Evolutionary conservation across 1,140 invertebrate species (phyloP), one percentile per base, ranked within the genome.

Genomic region (Drosophila triauraria): DNA sequence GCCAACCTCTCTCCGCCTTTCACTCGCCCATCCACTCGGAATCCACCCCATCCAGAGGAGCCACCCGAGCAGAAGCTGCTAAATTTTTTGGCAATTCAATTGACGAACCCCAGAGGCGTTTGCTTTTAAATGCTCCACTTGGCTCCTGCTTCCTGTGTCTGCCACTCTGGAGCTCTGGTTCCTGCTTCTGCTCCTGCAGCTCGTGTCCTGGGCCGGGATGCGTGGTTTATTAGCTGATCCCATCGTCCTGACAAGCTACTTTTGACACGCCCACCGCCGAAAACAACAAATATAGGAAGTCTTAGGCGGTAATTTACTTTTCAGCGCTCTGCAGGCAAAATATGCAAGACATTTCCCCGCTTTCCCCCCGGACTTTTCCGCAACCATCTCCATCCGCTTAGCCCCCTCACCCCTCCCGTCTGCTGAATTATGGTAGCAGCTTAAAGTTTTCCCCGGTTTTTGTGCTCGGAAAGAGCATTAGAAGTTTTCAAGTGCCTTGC

Each of bases 71-170:
- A 90, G 85, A 80, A 88, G 83, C 84, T 88, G 84, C 83, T 87
- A 88, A 90, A 85, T 85, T 85, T 88, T 91, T 90, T 90, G 81
- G 81, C 85, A 90, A 90, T 90, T 90, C 85, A 90, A 90, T 90
- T 90, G 85, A 82, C 79, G 85, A 82, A 43, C 53, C 72, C 85
- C 82, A 59, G 47, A 75, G 81, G 84, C 84, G 75, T 90, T 88
- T 88, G 85, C 84, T 87, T 84, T 87, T 84, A 87, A 87, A 87
- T 84, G 84, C 74, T 82, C 67, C 84, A 87, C 83, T 87, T 87
- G 82, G 84, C 80, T 82, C 75, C 70, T 63, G 82, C 78, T 86
- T 87, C 83, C 83, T 86, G 75, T 68, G 42, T 46, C 38, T 56
- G 50, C 32, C 35, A 56, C 35, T 56, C 53, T 35, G 27, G 27